Evolutionary conservation across 2,888 invertebrate genomes (phyloP).

Genomic region (Lasioglossum leucozonium): DNA sequence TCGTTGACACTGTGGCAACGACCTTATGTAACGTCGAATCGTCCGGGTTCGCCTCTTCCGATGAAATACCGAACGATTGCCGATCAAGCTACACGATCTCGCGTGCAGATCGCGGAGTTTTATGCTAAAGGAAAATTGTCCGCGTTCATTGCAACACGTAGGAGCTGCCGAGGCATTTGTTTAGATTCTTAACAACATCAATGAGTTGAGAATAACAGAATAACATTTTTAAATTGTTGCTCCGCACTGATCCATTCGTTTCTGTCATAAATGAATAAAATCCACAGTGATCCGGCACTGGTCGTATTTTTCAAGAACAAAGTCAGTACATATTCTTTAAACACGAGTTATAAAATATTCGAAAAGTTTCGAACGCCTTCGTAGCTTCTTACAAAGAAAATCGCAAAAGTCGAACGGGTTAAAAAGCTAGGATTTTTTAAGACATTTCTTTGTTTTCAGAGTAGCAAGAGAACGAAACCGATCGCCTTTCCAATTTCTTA

Average conservation of each 20-base stretch:
- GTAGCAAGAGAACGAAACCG: background rate
- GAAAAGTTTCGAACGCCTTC: background rate
- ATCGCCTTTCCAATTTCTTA: background rate
- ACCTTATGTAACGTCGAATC: constrained; percentile 30
- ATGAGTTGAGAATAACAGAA: no score
- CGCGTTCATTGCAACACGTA: no score
- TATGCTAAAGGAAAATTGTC: background rate
- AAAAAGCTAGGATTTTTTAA: background rate
- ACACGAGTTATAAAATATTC: background rate
- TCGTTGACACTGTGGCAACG: constrained; percentile 56
- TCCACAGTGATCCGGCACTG: no score
- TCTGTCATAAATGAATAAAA: no score
- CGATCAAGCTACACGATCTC: background rate
- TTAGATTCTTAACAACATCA: no score
- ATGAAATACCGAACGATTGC: background rate
- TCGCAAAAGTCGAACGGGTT: background rate
- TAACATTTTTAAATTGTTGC: no score
- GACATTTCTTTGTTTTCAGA: background rate
- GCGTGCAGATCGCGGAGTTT: background rate
- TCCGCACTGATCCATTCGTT: no score
- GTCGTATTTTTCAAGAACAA: background rate
- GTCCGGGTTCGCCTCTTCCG: background rate
- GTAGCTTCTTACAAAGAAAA: background rate
- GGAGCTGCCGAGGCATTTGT: no score
- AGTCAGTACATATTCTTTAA: background rate